These are phyloP conservation scores for Todiramphus chloris DNA, from an alignment of 2,113 vertebrate species.

Conservation along the genomic window DNA sequence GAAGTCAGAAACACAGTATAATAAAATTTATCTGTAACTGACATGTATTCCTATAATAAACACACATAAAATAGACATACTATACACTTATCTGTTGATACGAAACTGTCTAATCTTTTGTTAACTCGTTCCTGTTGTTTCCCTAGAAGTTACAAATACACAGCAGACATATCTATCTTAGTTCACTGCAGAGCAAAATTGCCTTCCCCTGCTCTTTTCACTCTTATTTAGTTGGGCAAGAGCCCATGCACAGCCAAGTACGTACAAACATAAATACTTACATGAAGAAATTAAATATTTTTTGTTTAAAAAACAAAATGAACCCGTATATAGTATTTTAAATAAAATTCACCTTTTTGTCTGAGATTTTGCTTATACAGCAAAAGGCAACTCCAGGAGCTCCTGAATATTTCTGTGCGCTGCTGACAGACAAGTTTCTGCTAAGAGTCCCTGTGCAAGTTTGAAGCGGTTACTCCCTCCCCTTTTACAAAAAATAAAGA, in stretches of 20 bases:
- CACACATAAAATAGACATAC: background rate
- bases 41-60: background rate
- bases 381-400: slow-evolving; percentile 44
- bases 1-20: background rate
- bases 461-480: slow-evolving; percentile 1
- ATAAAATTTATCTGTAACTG: background rate
- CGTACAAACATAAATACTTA: slow-evolving; percentile 11
- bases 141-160: background rate
- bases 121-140: background rate
- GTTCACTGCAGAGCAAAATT: background rate
- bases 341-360: slow-evolving; percentile 54
- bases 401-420: slow-evolving; percentile 46
- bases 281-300: slow-evolving; percentile 41
- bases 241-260: background rate
- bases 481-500: background rate
- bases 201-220: background rate
- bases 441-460: slow-evolving; percentile 24
- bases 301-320: slow-evolving; percentile 33
- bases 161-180: background rate
- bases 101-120: background rate
- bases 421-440: slow-evolving; percentile 31
- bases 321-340: slow-evolving; percentile 55
- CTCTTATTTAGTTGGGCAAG: background rate
- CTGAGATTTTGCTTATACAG: slow-evolving; percentile 30
- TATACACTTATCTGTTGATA: background rate